Percentiles rank a stretch among this genome's conserved stretches.
phyloP scores from a whole-genome alignment of 2,888 invertebrate genomes.

The Priocnemis perturbator region DNA sequence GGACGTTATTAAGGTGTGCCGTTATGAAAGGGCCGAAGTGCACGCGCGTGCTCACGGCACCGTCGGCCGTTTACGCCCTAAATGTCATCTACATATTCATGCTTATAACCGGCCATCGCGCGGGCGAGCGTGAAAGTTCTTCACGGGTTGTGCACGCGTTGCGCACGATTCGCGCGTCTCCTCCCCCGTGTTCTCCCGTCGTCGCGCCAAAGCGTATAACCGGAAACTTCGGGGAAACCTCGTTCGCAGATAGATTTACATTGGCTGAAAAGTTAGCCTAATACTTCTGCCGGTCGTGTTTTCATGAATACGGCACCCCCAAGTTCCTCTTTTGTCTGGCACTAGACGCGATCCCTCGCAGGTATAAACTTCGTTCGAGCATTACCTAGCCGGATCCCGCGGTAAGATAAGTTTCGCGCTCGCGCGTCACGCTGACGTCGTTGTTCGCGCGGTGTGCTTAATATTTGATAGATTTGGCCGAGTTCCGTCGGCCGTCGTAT shows the following conservation, averaged over 20 bases:
- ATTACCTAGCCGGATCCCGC: not conserved
- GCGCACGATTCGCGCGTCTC: conserved; percentile 16
- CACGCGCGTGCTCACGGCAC: conserved; percentile 52
- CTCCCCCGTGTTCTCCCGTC: conserved; percentile 15
- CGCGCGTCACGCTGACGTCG: not conserved
- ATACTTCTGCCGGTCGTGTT: conserved; percentile 6
- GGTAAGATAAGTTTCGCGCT: not conserved
- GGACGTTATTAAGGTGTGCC: conserved; percentile 45
- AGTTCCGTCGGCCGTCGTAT: too few relatives aligned
- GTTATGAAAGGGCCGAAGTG: conserved; percentile 43
- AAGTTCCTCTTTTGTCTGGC: conserved; percentile 1
- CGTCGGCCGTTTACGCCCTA: conserved; percentile 48
- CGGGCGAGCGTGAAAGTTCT: conserved; percentile 28
- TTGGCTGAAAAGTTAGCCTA: conserved; percentile 17
- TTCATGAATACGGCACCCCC: conserved; percentile 1
- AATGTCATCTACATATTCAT: conserved; percentile 68
- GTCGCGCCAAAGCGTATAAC: conserved; percentile 19
- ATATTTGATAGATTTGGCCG: too few relatives aligned
- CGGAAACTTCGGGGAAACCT: conserved; percentile 24
- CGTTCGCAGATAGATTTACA: conserved; percentile 31
- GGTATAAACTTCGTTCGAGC: conserved; percentile 3
- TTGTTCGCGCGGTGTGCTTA: not conserved
- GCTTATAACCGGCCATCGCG: conserved; percentile 56
- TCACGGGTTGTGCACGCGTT: conserved; percentile 13
- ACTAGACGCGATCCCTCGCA: not conserved